phyloP scores from a whole-genome alignment of 2,888 invertebrate genomes.

The Drosophila ezoana region DNA sequence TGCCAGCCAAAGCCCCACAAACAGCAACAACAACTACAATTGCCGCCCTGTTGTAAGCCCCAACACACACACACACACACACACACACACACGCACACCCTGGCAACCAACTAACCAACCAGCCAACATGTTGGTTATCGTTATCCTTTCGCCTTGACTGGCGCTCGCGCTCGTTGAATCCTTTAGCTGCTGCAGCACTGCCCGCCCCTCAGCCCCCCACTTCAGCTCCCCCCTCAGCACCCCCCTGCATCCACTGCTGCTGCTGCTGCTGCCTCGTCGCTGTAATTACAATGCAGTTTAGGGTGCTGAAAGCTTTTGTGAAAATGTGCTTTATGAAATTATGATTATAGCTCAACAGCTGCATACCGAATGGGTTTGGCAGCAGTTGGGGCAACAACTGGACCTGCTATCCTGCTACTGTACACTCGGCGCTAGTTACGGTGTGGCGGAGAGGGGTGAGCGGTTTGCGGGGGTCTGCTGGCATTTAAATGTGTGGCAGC shows the following conservation, averaged over 20 bases:
- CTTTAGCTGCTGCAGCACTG: slow-evolving; percentile 19
- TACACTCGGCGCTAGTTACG: slow-evolving; percentile 4
- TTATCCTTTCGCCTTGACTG: slow-evolving; percentile 77
- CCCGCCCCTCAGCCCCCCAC: too few relatives aligned
- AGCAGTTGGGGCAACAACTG: slow-evolving; percentile 1
- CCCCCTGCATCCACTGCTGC: not conserved
- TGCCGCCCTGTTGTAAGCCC: slow-evolving; percentile 37
- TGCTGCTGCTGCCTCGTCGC: slow-evolving; percentile 27
- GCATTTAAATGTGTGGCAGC: slow-evolving; percentile 79
- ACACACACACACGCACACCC: not conserved
- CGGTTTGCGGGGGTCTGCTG: slow-evolving; percentile 30
- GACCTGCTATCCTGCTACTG: not conserved
- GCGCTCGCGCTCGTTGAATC: slow-evolving; percentile 61
- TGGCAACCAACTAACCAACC: slow-evolving; percentile 41
- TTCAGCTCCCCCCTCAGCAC: too few relatives aligned
- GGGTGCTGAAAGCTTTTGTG: slow-evolving; percentile 82
- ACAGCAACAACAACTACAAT: slow-evolving; percentile 41
- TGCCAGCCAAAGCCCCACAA: slow-evolving; percentile 41
- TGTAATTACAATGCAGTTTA: slow-evolving; percentile 81
- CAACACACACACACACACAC: not conserved
- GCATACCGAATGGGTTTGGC: slow-evolving; percentile 59
- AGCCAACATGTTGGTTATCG: slow-evolving; percentile 71
- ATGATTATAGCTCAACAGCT: slow-evolving; percentile 82
- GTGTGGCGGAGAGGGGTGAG: not conserved
- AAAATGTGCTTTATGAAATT: slow-evolving; percentile 83